Conservation (phyloP, 1,140 invertebrate genomes). For the Apis cerana region DNA sequence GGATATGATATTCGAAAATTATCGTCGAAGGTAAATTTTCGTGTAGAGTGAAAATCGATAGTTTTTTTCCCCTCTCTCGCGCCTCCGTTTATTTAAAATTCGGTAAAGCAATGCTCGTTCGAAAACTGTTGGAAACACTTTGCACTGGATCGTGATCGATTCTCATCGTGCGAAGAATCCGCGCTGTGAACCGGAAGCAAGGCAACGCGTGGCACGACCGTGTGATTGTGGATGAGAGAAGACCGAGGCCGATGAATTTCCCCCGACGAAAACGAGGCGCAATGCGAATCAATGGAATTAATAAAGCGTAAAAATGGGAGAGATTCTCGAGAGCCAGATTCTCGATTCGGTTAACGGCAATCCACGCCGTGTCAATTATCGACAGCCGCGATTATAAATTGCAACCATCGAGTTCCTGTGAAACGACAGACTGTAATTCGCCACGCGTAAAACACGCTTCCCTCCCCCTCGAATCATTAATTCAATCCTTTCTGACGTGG, state of each 20-base stretch:
- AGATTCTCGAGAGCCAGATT: constrained; percentile 19
- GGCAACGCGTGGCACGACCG: not conserved
- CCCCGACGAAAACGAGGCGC: not conserved
- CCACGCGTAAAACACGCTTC: constrained; percentile 50
- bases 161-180: not conserved
- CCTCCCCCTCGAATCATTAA: constrained; percentile 47
- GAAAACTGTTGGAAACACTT: not conserved
- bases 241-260: constrained; percentile 2
- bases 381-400: constrained; percentile 63
- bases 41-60: no score
- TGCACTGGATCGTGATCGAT: not conserved
- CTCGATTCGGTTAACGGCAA: constrained; percentile 53
- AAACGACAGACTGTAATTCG: constrained; percentile 48
- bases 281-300: constrained; percentile 48
- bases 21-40: no score
- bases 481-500: constrained; percentile 50
- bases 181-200: not conserved
- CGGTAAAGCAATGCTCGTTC: not conserved
- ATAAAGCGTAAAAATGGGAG: constrained; percentile 58
- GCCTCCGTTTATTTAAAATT: not conserved
- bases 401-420: constrained; percentile 25
- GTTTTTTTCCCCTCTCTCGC: no score
- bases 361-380: constrained; percentile 59
- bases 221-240: not conserved
- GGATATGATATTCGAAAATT: no score